Evolutionary conservation across 2,888 invertebrate genomes (phyloP), one percentile per base, ranked within the genome.

Genomic region (Anaspis maculata): DNA sequence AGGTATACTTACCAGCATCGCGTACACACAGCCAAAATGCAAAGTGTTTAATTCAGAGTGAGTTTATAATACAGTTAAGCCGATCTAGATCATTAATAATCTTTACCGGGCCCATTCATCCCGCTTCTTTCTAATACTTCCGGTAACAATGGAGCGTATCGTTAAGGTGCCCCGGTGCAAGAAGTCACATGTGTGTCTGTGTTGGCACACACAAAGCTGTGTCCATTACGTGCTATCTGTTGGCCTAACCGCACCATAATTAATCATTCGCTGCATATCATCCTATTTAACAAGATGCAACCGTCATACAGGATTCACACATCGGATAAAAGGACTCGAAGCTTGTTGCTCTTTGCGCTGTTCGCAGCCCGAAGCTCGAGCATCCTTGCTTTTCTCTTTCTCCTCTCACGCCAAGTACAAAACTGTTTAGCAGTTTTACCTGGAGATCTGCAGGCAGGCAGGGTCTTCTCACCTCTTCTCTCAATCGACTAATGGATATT

Each of bases 231-330:
- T 49, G 45, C 58, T 59, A 62, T 62, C 61, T 62, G 59, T 61
- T 57, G 51, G 56, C 54, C 50, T 56, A 58, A 62, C 61, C 61
- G 55, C 61, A 61, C 47, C 33, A 58, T 57, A 56, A 64, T 64
- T 64, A 63, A 64, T 64, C 64, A 64, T 56, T 48, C 52, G 52
- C 45, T 64, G 64, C 63, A 64, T 64, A 63, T 64, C 64, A 64
- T 64, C 62, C 64, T 62, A 56, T 62, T 59, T 64, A 64, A 64
- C 64, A 59, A 63, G 62, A 54, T 47, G 49, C 47, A 51, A 55
- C 53, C 52, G 53, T 52, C 48, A 32, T n/a, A n/a, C 49, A 51
- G 48, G 54, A 56, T 53, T 52, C 49, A 51, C 52, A 54, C 52
- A 46, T 45, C 36, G 42, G 31, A 43, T 42, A 51, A 49, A 42